Conservation (phyloP, 2,888 invertebrate genomes). For the Xestobium rufovillosum region DNA sequence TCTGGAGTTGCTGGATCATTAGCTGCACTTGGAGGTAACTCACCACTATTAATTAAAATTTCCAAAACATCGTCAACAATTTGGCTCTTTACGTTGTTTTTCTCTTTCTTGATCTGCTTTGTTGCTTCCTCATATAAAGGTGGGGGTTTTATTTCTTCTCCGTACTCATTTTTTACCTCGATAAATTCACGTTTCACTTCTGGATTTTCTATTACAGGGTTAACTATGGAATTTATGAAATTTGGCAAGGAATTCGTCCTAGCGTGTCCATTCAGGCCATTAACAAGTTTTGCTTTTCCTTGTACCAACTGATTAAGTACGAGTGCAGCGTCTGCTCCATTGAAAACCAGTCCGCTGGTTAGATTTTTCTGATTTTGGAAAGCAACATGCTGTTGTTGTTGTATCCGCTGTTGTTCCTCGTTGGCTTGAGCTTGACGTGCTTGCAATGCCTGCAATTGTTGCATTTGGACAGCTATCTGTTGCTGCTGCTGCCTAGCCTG, state of each 20-base stretch:
- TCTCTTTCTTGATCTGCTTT: conserved; percentile 47
- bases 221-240: conserved; percentile 45
- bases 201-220: conserved; percentile 39
- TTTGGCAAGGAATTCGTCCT: conserved; percentile 53
- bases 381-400: conserved; percentile 44
- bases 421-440: conserved; percentile 41
- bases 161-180: conserved; percentile 29
- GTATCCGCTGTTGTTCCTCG: conserved; percentile 45
- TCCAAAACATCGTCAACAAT: conserved; percentile 89
- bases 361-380: conserved; percentile 43
- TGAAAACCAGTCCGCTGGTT: conserved; percentile 52
- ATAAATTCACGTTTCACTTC: conserved; percentile 32
- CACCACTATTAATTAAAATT: conserved; percentile 88
- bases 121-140: conserved; percentile 70
- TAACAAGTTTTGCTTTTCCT: conserved; percentile 43
- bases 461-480: conserved; percentile 51
- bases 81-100: conserved; percentile 57
- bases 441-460: conserved; percentile 57
- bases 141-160: conserved; percentile 46
- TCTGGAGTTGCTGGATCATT: conserved; percentile 57
- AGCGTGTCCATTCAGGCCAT: conserved; percentile 48
- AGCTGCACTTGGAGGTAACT: conserved; percentile 82
- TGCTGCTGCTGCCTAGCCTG: conserved; percentile 43
- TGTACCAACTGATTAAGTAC: conserved; percentile 48
- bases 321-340: conserved; percentile 52